phyloP scores from a whole-genome alignment of 2,888 invertebrate species.

The Steinernema hermaphroditum region DNA sequence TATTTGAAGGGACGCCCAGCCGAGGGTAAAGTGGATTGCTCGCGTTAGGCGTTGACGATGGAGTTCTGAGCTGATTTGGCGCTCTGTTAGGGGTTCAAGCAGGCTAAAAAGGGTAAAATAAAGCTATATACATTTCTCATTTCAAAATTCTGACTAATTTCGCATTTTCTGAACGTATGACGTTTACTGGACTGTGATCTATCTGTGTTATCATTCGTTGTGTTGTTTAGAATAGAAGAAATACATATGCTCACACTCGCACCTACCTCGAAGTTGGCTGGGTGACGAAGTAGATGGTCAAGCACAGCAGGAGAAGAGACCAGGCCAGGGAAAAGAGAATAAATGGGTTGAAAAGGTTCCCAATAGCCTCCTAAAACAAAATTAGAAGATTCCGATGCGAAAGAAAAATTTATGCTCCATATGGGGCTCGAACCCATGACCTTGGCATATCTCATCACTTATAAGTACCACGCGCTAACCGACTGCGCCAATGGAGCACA shows the following conservation, averaged over 20 bases:
- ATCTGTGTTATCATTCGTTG: too few relatives aligned
- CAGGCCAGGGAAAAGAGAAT: constrained; percentile 60
- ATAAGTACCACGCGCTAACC: constrained; percentile 34
- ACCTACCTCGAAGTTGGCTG: constrained; percentile 50
- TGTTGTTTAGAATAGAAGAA: too few relatives aligned
- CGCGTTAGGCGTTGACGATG: constrained; percentile 48
- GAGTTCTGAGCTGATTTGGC: constrained; percentile 48
- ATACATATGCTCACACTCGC: too few relatives aligned
- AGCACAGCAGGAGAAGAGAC: constrained; percentile 57
- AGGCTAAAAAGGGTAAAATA: constrained; percentile 46
- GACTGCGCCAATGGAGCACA: constrained; percentile 30
- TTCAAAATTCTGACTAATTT: too few relatives aligned
- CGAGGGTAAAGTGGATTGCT: constrained; percentile 53
- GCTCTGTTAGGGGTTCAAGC: constrained; percentile 52
- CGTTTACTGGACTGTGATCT: too few relatives aligned
- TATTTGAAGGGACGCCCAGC: constrained; percentile 59
- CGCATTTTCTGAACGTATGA: neutral
- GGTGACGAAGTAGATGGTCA: constrained; percentile 63
- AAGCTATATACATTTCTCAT: too few relatives aligned
- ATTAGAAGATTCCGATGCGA: neutral
- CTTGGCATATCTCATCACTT: constrained; percentile 1
- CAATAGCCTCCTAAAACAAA: constrained; percentile 54
- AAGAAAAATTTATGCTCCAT: constrained; percentile 6
- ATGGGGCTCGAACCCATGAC: constrained; percentile 9
- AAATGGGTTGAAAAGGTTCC: constrained; percentile 61